Conservation (phyloP, 2,113 vertebrate species). For the Corythornis madagascariensis region DNA sequence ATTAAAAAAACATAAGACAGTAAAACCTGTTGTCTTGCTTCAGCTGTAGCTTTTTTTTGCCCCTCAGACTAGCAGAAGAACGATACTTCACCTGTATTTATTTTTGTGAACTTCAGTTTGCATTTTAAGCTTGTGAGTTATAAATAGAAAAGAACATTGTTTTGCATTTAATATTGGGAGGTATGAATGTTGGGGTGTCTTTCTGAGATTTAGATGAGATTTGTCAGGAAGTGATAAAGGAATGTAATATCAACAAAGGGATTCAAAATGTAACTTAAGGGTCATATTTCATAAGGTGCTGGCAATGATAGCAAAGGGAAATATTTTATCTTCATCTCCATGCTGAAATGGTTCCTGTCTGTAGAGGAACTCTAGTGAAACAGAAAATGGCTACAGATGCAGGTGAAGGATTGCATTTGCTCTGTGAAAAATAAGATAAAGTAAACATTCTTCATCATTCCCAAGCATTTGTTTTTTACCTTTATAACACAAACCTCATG, state of each 20-base stretch:
- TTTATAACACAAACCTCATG: constrained; percentile 9
- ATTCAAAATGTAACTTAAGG: constrained; percentile 78
- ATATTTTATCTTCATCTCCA: constrained; percentile 74
- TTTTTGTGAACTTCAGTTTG: constrained; percentile 11
- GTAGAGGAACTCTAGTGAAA: background rate
- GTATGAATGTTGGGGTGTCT: background rate
- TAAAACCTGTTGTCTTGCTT: background rate
- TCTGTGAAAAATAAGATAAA: constrained; percentile 4
- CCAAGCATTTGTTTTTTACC: background rate
- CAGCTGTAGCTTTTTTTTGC: background rate
- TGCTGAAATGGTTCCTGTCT: background rate
- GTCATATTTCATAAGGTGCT: constrained; percentile 70
- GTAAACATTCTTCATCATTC: constrained; percentile 14
- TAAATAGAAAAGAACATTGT: constrained; percentile 29
- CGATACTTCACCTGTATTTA: background rate
- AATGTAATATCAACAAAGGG: constrained; percentile 62
- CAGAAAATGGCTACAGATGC: background rate
- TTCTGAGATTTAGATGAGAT: constrained; percentile 17
- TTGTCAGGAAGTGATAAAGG: constrained; percentile 77
- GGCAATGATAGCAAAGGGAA: constrained; percentile 68
- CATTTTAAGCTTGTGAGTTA: background rate
- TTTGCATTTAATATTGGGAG: constrained; percentile 1
- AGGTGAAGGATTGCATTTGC: background rate
- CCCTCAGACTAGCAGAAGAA: background rate
- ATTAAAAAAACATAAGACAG: background rate